Base-by-base conservation (phyloP, 2,888 invertebrate species). In the Zhuqinia jingwanae region DNA sequence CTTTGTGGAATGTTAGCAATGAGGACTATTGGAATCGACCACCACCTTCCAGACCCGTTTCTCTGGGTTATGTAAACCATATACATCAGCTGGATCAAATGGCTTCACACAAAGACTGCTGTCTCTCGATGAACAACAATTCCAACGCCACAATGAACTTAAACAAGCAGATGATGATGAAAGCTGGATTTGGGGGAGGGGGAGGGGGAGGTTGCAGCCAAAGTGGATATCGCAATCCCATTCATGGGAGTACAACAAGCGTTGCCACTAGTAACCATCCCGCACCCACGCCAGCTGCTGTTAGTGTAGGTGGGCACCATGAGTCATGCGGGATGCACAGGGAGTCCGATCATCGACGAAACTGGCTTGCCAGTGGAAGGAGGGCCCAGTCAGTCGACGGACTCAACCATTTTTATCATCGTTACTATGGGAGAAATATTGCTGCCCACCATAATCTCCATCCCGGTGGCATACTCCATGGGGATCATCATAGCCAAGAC, bases 21-120 rank as follows among this genome's bases (percentile, higher is more conserved):
- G 91, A 91, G 25, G 89, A 89, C 63, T 91, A 91, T 73, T 90
- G 91, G 90, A 88, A 88, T 68, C 88, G 91, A 58, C 90, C 91
- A 0, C 91, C 91, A n/a, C 91, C 91, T 0, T 91, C 91, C 6
- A 82, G 90, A 22, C 90, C 91, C 11, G 91, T 91, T 11, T 89
- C 89, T 22, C 78, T 89, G 86, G 89, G 89, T 13, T 90, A 90
- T 76, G 89, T 91, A 8, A 90, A 90, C 70, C 88, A 89, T 58
- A 87, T 88, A 20, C 78, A 87, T 63, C 87, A 87, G 77, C 30
- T 87, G 75, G 87, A 87, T 20, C 84, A 88, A 42, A 45, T 85
- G 45, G 77, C 81, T 13, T 60, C 42, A 56, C 80, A 85, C 30
- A 86, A 83, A 45, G 88, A 88, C 58, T 86, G 88, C 30, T 88